Percentiles rank a stretch among this genome's conserved stretches.
These are phyloP conservation scores for Eupelmus urozonus DNA, from an alignment of 2,888 invertebrate genomes.

Conservation along the genomic window DNA sequence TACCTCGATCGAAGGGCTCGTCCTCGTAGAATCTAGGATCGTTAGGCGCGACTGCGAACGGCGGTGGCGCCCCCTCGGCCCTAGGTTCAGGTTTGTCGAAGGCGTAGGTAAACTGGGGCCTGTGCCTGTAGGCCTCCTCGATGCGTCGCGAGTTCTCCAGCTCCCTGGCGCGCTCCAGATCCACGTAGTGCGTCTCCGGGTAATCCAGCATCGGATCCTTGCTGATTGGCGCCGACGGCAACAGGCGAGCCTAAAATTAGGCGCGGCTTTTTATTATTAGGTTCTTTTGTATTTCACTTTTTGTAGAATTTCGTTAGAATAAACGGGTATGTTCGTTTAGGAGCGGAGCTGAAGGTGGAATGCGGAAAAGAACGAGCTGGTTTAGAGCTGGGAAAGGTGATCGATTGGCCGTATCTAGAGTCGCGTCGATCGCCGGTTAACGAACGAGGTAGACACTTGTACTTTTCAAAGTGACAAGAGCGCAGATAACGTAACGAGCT, in stretches of 20 bases:
- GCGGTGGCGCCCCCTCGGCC: slow-evolving; percentile 62
- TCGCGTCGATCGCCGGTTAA: too few species aligned
- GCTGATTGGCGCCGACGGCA: slow-evolving; percentile 26
- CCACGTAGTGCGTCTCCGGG: slow-evolving; percentile 49
- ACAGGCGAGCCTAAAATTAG: slow-evolving; percentile 38
- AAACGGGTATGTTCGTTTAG: too few species aligned
- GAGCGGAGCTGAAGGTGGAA: too few species aligned
- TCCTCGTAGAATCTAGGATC: slow-evolving; percentile 75
- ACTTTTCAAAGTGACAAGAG: too few species aligned
- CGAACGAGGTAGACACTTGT: too few species aligned
- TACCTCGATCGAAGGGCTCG: not conserved
- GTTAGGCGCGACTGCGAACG: slow-evolving; percentile 75
- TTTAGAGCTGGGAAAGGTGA: too few species aligned
- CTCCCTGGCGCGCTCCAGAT: slow-evolving; percentile 29
- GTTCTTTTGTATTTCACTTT: too few species aligned
- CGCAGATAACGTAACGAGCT: too few species aligned
- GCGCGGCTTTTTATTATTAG: too few species aligned
- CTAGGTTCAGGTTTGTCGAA: slow-evolving; percentile 64
- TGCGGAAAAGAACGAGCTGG: too few species aligned
- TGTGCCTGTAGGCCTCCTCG: slow-evolving; percentile 53
- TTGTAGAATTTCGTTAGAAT: too few species aligned
- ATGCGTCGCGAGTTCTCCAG: slow-evolving; percentile 33
- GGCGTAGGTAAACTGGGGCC: slow-evolving; percentile 70
- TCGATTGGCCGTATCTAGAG: too few species aligned
- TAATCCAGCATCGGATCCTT: slow-evolving; percentile 53